These are phyloP conservation scores for Ectropis grisescens DNA, from an alignment of 1,140 invertebrate species.

Conservation along the genomic window DNA sequence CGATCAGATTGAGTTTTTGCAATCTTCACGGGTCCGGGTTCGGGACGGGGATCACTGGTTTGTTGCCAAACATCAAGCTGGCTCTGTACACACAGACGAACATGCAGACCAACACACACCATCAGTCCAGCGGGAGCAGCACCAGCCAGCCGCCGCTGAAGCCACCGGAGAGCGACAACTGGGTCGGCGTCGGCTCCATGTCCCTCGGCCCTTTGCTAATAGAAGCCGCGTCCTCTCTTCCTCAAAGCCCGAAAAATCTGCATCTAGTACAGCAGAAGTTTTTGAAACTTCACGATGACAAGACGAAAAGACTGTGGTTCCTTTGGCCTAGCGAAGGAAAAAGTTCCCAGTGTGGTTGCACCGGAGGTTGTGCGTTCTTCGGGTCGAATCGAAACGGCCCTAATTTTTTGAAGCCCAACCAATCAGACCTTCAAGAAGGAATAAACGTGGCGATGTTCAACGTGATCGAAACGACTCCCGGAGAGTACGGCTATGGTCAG, in stretches of 20 bases:
- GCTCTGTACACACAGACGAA: constrained; percentile 61
- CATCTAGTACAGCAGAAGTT: constrained; percentile 88
- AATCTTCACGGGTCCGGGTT: constrained; percentile 94
- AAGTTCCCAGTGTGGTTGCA: constrained; percentile 89
- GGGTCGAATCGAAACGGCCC: constrained; percentile 89
- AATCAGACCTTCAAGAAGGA: constrained; percentile 84
- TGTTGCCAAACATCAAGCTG: constrained; percentile 80
- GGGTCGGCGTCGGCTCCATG: constrained; percentile 94
- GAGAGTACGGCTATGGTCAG: constrained; percentile 88
- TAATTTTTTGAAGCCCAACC: constrained; percentile 88
- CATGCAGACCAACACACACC: constrained; percentile 50
- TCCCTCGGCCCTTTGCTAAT: constrained; percentile 90
- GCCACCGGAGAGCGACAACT: constrained; percentile 76
- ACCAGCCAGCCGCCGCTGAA: constrained; percentile 47
- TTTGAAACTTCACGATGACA: constrained; percentile 89
- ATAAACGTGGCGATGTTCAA: constrained; percentile 81
- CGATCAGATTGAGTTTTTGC: constrained; percentile 90
- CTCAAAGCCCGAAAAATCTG: constrained; percentile 80
- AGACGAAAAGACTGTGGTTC: constrained; percentile 93
- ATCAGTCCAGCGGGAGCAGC: constrained; percentile 48
- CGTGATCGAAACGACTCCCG: constrained; percentile 65
- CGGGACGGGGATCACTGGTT: constrained; percentile 89
- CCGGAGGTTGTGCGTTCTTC: constrained; percentile 95
- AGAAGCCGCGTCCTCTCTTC: constrained; percentile 90
- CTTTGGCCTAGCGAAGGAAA: constrained; percentile 85